Conservation (phyloP, 1,140 invertebrate species). For the Caenorhabditis brenneri region DNA sequence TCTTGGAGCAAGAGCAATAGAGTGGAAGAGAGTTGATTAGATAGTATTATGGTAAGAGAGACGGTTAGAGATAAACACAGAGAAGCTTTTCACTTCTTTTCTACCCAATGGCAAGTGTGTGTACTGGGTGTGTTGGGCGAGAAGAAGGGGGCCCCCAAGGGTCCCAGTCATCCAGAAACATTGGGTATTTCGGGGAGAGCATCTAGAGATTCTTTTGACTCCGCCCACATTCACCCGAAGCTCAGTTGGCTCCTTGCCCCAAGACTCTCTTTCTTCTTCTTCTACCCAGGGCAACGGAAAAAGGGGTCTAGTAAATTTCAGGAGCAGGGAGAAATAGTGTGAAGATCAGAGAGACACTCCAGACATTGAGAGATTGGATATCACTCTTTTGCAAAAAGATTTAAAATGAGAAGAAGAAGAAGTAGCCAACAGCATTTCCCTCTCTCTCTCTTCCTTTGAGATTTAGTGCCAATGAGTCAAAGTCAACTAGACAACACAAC, state of each 20-base stretch:
- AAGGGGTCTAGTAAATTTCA: background rate
- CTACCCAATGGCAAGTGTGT: conserved; percentile 36
- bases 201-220: background rate
- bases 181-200: background rate
- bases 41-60: background rate
- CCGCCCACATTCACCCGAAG: conserved; percentile 13
- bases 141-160: background rate
- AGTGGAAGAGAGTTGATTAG: conserved; percentile 23
- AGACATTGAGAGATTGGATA: conserved; percentile 27
- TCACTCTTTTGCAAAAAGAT: background rate
- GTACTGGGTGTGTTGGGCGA: background rate
- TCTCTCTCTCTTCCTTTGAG: background rate
- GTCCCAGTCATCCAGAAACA: background rate
- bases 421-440: background rate
- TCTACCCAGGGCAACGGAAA: background rate
- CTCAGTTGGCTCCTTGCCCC: background rate
- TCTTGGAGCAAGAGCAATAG: conserved; percentile 36
- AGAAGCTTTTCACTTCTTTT: conserved; percentile 1
- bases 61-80: background rate
- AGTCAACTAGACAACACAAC: conserved; percentile 31
- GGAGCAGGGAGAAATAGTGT: background rate
- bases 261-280: background rate
- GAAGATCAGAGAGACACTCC: background rate
- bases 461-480: conserved; percentile 37
- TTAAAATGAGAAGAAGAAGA: background rate